Percentiles rank a stretch among this genome's conserved stretches.
phyloP scores from a whole-genome alignment of 2,797 vertebrate species.

The Mormyrops attenuatus region DNA sequence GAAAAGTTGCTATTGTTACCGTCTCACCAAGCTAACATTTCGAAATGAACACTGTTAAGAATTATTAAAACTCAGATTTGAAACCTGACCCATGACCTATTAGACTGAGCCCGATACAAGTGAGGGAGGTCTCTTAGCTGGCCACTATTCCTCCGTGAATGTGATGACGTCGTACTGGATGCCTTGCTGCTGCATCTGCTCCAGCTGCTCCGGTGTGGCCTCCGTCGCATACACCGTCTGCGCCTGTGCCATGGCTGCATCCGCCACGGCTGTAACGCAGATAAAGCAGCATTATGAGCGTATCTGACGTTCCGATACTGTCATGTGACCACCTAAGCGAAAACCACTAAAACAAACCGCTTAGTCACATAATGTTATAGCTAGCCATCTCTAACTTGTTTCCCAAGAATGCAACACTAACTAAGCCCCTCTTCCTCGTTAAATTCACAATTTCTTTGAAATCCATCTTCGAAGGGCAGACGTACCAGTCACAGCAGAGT shows the following conservation, averaged over 20 bases:
- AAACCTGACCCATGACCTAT: neutral
- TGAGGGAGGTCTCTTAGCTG: neutral
- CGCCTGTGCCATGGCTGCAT: conserved; percentile 79
- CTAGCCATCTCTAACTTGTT: neutral
- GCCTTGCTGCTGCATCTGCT: conserved; percentile 83
- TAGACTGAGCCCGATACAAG: too few species aligned
- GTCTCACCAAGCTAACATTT: neutral
- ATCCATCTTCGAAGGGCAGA: neutral
- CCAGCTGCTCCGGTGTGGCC: conserved; percentile 76
- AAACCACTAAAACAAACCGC: neutral
- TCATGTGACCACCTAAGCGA: neutral
- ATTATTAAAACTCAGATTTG: neutral
- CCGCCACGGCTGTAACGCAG: conserved; percentile 70
- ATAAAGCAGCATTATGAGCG: neutral
- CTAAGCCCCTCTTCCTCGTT: neutral
- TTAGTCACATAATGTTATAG: neutral
- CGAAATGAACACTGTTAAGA: neutral
- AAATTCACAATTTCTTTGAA: neutral
- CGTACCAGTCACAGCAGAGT: conserved; percentile 83
- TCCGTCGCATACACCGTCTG: conserved; percentile 76
- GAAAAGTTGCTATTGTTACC: neutral
- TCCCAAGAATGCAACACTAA: neutral
- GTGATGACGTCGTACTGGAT: conserved; percentile 93
- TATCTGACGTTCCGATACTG: neutral
- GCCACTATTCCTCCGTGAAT: conserved; percentile 65